A percentile compares a stretch with the other conserved stretches of the same genome.
Conservation (phyloP, 2,888 invertebrate genomes). For the Stenoptilia bipunctidactyla region DNA sequence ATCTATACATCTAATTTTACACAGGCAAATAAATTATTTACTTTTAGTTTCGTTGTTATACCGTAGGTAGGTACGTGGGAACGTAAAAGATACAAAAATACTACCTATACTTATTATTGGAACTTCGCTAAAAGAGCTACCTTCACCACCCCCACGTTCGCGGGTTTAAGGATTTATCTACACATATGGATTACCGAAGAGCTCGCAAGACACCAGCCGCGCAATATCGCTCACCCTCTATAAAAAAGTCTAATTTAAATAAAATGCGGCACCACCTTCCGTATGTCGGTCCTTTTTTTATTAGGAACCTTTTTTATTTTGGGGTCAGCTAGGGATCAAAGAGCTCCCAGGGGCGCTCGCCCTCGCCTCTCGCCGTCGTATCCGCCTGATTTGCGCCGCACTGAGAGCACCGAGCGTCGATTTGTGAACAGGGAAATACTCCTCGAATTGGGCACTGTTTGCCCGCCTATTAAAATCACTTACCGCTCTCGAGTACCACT, state of each 20-base stretch:
- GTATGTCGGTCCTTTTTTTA: constrained; percentile 69
- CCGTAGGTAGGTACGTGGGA: background rate
- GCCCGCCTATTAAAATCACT: constrained; percentile 66
- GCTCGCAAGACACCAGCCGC: constrained; percentile 54
- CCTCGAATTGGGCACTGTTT: constrained; percentile 61
- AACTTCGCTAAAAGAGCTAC: constrained; percentile 39
- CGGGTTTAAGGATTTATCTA: constrained; percentile 34
- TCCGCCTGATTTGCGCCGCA: constrained; percentile 65
- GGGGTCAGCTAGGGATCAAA: constrained; percentile 71
- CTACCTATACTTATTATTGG: too few relatives aligned
- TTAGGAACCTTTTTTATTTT: constrained; percentile 71
- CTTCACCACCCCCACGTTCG: constrained; percentile 31
- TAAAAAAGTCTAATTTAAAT: constrained; percentile 72
- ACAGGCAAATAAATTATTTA: too few relatives aligned
- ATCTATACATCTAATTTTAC: too few relatives aligned
- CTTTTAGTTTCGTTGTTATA: background rate
- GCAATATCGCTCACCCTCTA: constrained; percentile 68
- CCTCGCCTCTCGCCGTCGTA: constrained; percentile 30
- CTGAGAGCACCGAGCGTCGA: constrained; percentile 59
- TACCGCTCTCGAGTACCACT: constrained; percentile 33
- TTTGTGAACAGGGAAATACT: constrained; percentile 66
- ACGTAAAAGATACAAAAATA: constrained; percentile 19
- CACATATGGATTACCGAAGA: constrained; percentile 49
- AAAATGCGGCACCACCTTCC: constrained; percentile 71
- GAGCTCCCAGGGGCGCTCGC: constrained; percentile 57